These are phyloP conservation scores for Meloe dianella DNA, from an alignment of 2,888 invertebrate species.

Conservation along the genomic window DNA sequence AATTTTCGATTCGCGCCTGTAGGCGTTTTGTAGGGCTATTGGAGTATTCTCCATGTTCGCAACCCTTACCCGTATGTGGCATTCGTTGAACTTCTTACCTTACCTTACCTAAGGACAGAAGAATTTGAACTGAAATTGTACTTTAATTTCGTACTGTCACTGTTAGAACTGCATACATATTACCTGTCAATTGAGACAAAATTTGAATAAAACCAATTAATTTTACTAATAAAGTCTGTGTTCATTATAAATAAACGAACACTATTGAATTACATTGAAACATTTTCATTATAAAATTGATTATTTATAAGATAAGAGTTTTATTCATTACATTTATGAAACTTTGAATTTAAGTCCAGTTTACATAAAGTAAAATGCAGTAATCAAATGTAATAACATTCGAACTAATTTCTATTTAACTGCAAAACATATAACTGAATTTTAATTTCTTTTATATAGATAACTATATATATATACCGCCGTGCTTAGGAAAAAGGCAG, in stretches of 20 bases:
- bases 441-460: constrained; percentile 51
- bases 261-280: neutral
- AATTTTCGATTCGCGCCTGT: too few relatives aligned
- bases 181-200: too few relatives aligned
- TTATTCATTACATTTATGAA: constrained; percentile 3
- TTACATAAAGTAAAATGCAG: constrained; percentile 13
- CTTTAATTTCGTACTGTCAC: too few relatives aligned
- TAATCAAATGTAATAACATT: constrained; percentile 50
- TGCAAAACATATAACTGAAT: constrained; percentile 49
- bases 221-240: neutral
- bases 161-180: too few relatives aligned
- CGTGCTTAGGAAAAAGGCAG: too few relatives aligned
- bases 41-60: too few relatives aligned
- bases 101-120: too few relatives aligned
- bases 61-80: too few relatives aligned
- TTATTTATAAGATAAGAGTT: constrained; percentile 4
- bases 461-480: constrained; percentile 48
- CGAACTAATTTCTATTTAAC: constrained; percentile 53
- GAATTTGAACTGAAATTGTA: too few relatives aligned
- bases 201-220: too few relatives aligned
- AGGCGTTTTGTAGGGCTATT: too few relatives aligned
- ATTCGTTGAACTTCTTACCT: too few relatives aligned
- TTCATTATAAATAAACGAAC: neutral
- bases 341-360: neutral
- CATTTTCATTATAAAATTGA: constrained; percentile 9